Evolutionary conservation across 1,140 invertebrate genomes (phyloP).

Genomic region (Wasmannia auropunctata): DNA sequence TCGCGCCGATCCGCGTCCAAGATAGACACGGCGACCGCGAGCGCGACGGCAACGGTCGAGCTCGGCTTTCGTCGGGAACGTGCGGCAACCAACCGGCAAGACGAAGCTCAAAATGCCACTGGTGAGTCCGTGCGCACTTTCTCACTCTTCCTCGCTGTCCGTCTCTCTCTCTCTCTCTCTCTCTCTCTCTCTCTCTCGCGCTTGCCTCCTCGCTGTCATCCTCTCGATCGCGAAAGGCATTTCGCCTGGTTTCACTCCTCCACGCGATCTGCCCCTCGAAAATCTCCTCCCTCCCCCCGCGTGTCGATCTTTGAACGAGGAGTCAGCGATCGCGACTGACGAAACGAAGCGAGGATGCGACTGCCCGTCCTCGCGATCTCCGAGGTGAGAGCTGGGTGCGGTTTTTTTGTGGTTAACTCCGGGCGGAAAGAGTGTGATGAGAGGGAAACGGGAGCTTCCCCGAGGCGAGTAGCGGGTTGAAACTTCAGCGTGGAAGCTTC

Average conservation of each 20-base stretch:
- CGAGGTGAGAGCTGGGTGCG: constrained; percentile 38
- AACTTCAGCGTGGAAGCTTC: background rate
- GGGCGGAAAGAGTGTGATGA: no score
- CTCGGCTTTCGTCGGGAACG: constrained; percentile 32
- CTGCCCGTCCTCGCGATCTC: background rate
- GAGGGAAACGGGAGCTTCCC: background rate
- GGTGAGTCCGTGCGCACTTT: constrained; percentile 69
- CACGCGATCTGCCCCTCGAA: background rate
- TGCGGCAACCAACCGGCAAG: constrained; percentile 63
- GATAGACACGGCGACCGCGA: background rate
- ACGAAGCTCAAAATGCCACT: constrained; percentile 82
- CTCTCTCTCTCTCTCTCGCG: background rate
- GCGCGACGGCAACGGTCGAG: constrained; percentile 42
- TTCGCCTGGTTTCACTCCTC: background rate
- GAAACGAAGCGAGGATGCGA: background rate
- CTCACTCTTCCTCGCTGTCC: background rate
- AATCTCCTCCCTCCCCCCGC: background rate
- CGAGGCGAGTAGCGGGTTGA: background rate
- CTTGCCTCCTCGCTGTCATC: constrained; percentile 15
- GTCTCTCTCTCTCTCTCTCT: background rate
- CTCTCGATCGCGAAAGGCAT: background rate
- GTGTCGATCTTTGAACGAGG: background rate
- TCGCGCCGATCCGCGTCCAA: background rate
- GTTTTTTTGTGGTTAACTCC: constrained; percentile 47
- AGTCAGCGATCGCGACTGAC: background rate